phyloP scores from a whole-genome alignment of 1,140 invertebrate genomes.

The Bursaphelenchus mucronatus region DNA sequence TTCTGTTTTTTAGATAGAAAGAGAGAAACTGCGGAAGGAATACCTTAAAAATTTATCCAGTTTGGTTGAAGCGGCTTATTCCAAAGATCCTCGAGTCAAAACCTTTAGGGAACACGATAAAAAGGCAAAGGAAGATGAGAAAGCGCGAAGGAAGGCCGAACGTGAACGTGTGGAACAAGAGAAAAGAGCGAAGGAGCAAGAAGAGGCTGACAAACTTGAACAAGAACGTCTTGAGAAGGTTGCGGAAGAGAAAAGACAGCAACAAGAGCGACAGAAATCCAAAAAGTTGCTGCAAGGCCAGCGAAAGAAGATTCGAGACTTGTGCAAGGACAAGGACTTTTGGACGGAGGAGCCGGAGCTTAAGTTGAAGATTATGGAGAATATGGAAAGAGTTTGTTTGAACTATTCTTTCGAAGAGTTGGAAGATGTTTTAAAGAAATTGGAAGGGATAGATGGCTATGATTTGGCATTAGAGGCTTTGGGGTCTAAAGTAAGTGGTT shows the following conservation, averaged over 20 bases:
- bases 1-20: conserved; percentile 65
- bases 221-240: conserved; percentile 34
- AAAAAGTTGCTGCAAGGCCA: conserved; percentile 38
- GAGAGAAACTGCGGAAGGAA: conserved; percentile 47
- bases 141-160: conserved; percentile 61
- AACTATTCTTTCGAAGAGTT: conserved; percentile 32
- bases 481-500: conserved; percentile 16
- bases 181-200: conserved; percentile 15
- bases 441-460: conserved; percentile 21
- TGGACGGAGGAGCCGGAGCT: conserved; percentile 31
- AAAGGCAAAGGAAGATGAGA: conserved; percentile 72
- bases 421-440: conserved; percentile 26
- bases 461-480: conserved; percentile 33
- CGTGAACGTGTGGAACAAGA: conserved; percentile 62
- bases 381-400: conserved; percentile 40
- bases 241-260: background rate
- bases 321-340: conserved; percentile 28
- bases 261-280: conserved; percentile 38
- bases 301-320: conserved; percentile 39
- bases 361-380: conserved; percentile 33
- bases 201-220: conserved; percentile 29
- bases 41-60: conserved; percentile 35
- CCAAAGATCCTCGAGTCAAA: conserved; percentile 81
- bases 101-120: conserved; percentile 71
- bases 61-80: conserved; percentile 78